Base-by-base conservation (phyloP, 2,888 invertebrate species). In the Cheilosia vulpina region DNA sequence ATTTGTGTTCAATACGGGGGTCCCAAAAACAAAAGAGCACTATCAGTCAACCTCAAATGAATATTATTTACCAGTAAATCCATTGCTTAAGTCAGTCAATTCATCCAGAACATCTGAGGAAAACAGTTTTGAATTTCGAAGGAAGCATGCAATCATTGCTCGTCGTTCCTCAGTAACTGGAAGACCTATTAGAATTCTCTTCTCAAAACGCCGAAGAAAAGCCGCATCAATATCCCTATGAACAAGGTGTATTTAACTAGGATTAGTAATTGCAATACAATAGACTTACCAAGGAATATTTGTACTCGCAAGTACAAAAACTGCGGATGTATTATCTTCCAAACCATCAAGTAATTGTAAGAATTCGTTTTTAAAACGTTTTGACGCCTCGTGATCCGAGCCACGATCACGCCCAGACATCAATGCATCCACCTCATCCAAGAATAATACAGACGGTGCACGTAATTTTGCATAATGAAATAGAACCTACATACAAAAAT, bases 391-490 rank as follows among this genome's bases (percentile, higher is more conserved):
- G 90, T 97, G 97, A 90, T 97, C 96, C 0, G 94, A 94, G 0
- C 93, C 91, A 13, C 94, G 93, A 1, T 95, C 94, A 2, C 94
- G 93, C 75, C 93, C 93, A 2, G 96, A 95, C 21, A 96, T 96
- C 41, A 98, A 92, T 15, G 97, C 96, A 90, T 98, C 98, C 77
- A 98, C 94, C 92, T 98, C 98, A 90, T 98, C 98, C 62, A 98
- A 94, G 92, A 98, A 98, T 89, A 98, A 96, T 11, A 97, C 96
- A 0, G 98, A 96, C 0, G 98, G 98, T 0, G 97, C 95, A 90
- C 96, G 95, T 90, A 95, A 94, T 45, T 95, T 94, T 0, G 98
- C 98, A 92, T 98, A 93, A 88, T 98, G 97, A 91, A 98, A 98
- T 55, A 98, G 93, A 0, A 97, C 95, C 96, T 96, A 88, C 72